Evolutionary conservation across 2,113 vertebrate genomes (phyloP), one percentile per base, ranked within the genome.

Genomic region (Megatriorchis doriae): DNA sequence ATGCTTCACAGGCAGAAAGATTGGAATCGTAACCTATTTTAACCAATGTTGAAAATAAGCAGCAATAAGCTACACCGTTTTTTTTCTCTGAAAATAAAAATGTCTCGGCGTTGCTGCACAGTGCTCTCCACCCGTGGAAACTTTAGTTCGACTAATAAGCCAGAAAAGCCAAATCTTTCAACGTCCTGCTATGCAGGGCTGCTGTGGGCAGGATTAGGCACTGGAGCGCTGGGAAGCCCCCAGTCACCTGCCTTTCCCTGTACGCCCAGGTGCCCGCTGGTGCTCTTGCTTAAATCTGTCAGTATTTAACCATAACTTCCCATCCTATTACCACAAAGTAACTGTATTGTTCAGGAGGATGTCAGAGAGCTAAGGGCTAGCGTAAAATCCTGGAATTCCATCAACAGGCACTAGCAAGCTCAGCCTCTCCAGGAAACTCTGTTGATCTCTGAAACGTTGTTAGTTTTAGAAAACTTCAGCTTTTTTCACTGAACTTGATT

Each of bases 91-190:
- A 47, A 56, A 82, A 47, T 7, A 40, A 65, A 47, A 48, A 17
- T 2, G 2, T 9, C n/a, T n/a, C 21, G 9, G 26, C 6, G 0
- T 23, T 68, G 26, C 53, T 36, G 27, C 21, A 29, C 4, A 1
- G 32, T 23, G 4, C 16, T 36, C 9, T 34, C 23, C 77, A 34
- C 26, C 14, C 58, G 16, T 27, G 61, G 47, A 90, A 92, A 47
- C 6, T n/a, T 43, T 36, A n/a, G 16, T 11, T 68, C 0, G 0
- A 58, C 47, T 55, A 63, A 59, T 32, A 74, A 82, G 7, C 10
- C 68, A 53, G 12, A 75, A 52, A 67, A 91, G 16, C 11, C 45
- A 47, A 38, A 42, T 13, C 8, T 63, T 71, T 79, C 22, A 8
- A 2, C 5, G 10, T 16, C n/a, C 42, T 55, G 53, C 36, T 34